Base-by-base conservation (phyloP, 2,888 invertebrate genomes). In the Caenorhabditis sp. region DNA sequence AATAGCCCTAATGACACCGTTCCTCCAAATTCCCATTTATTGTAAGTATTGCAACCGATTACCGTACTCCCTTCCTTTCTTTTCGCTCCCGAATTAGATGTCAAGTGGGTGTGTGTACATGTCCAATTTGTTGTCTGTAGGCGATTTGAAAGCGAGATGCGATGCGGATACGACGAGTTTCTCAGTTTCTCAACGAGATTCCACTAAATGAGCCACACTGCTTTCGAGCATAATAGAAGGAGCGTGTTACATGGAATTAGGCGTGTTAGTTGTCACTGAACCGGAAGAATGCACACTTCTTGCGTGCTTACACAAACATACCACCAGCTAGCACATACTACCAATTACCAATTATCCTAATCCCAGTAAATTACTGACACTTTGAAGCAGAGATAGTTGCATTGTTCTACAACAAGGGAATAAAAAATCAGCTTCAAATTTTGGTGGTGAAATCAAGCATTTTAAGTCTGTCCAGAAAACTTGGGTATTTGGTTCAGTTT, bases 281-380 rank as follows among this genome's bases (percentile, higher is more conserved):
- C 78, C 78, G 78, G 78, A 78, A 78, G 78, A 78, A 69, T 70
- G 78, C 78, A 78, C 78, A 78, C 78, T 78, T 78, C 78, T 78
- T 78, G 78, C 78, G 78, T 78, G 78, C 70, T 70, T 78, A 70
- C 70, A 78, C 64, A 78, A 78, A 78, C 70, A 78, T 78, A 51
- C 64, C 64, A 65, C 56, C 47, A 62, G 55, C 47, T 18, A 32
- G 22, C 65, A 55, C 58, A 65, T 47, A 70, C 69, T 78, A 40
- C 70, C 69, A 78, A 78, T 70, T 77, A 69, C 62, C 77, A 68
- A 77, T 79, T 69, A 58, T 32, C 56, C 20, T 65, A 68, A 67
- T 22, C 37, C 69, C 64, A 53, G 32, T 47, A 37, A 56, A 56
- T 69, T 56, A 62, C 68, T 61, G 68, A 61, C 68, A 76, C 60